Conservation (phyloP, 2,888 invertebrate genomes). For the Acanthosoma haemorrhoidale region DNA sequence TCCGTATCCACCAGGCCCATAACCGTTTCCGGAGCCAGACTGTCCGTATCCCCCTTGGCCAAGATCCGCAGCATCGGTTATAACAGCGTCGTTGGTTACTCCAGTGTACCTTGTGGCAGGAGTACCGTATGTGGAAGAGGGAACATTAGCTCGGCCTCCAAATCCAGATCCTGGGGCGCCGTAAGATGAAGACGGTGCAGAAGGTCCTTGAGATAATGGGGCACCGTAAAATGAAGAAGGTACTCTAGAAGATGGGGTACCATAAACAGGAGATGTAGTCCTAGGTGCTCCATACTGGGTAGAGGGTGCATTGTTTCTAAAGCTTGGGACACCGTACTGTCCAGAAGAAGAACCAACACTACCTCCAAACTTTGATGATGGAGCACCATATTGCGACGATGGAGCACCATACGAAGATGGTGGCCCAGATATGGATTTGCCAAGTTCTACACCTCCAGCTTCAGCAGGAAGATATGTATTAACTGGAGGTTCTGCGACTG, state of each 20-base stretch:
- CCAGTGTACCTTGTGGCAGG: conserved; percentile 10
- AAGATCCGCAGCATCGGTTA: conserved; percentile 10
- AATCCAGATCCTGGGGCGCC: conserved; percentile 34
- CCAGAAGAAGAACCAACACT: conserved; percentile 32
- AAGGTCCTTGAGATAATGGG: conserved; percentile 44
- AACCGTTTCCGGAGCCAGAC: conserved; percentile 13
- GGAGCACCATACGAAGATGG: conserved; percentile 30
- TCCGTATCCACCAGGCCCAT: background rate
- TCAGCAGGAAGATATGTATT: conserved; percentile 37
- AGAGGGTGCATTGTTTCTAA: conserved; percentile 32
- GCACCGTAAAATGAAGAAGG: conserved; percentile 38
- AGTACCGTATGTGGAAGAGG: conserved; percentile 20
- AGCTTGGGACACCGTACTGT: conserved; percentile 38
- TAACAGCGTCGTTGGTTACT: background rate
- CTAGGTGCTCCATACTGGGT: conserved; percentile 33
- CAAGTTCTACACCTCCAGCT: background rate
- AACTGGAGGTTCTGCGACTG: conserved; percentile 35
- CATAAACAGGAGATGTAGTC: conserved; percentile 34
- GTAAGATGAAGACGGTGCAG: conserved; percentile 35
- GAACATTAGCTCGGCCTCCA: background rate
- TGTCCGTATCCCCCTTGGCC: conserved; percentile 9
- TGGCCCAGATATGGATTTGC: conserved; percentile 23
- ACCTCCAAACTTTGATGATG: conserved; percentile 20
- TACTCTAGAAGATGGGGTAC: conserved; percentile 44
- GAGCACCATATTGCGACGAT: conserved; percentile 3